phyloP scores from a whole-genome alignment of 2,113 vertebrate species.

The Camelus bactrianus region DNA sequence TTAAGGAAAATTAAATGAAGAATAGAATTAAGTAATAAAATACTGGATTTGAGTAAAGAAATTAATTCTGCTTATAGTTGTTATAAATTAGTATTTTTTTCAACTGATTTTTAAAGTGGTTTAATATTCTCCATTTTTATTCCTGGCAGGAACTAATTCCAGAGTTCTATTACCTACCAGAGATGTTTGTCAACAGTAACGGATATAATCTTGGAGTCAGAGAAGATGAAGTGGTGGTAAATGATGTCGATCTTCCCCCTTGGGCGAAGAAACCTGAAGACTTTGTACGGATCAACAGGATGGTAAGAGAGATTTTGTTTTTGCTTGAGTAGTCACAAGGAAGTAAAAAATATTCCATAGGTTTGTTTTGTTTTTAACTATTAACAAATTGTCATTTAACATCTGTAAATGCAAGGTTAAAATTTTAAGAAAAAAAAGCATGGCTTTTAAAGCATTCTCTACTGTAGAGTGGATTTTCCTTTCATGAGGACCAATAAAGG shows the following conservation, averaged over 20 bases:
- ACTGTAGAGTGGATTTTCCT: constrained; percentile 60
- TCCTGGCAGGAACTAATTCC: constrained; percentile 94
- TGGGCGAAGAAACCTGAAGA: constrained; percentile 99
- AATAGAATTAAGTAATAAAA: constrained; percentile 8
- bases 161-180: constrained; percentile 98
- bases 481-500: neutral
- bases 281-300: constrained; percentile 97
- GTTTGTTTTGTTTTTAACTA: constrained; percentile 27
- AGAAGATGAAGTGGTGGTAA: constrained; percentile 93
- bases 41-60: neutral
- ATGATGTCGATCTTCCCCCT: constrained; percentile 95
- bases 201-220: constrained; percentile 95
- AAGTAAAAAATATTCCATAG: neutral
- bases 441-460: constrained; percentile 35
- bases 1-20: neutral
- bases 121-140: constrained; percentile 66
- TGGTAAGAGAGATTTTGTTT: constrained; percentile 90
- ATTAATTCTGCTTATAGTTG: neutral
- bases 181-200: constrained; percentile 99
- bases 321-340: neutral
- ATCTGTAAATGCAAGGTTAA: constrained; percentile 39
- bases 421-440: constrained; percentile 40
- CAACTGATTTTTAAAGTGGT: constrained; percentile 6
- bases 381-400: constrained; percentile 49
- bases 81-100: neutral